A percentile compares a stretch with the other conserved stretches of the same genome.
Conservation (phyloP, 2,888 invertebrate species). For the Entomobrya multifasciata region DNA sequence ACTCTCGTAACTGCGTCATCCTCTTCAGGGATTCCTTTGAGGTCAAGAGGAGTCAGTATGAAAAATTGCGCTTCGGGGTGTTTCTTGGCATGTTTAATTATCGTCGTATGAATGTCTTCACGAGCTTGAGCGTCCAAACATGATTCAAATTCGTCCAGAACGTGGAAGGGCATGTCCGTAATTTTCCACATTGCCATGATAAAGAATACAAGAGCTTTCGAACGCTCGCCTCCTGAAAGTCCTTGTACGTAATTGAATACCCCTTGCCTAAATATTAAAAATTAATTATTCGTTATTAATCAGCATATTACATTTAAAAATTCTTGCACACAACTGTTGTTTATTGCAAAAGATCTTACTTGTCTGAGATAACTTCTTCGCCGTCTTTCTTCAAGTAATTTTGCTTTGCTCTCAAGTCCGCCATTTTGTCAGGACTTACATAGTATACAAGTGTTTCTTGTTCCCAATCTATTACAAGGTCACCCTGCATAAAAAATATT, state of each 20-base stretch:
- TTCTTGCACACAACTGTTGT: not conserved
- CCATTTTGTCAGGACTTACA: constrained; percentile 45
- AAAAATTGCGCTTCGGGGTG: constrained; percentile 46
- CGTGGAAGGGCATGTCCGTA: constrained; percentile 53
- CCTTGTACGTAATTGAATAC: constrained; percentile 32
- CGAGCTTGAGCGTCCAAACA: constrained; percentile 42
- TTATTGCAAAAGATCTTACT: constrained; percentile 38
- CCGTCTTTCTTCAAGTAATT: constrained; percentile 24
- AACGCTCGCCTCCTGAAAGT: constrained; percentile 59
- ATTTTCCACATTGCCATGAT: constrained; percentile 67
- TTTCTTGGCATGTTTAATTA: constrained; percentile 44
- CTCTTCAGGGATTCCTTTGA: not conserved
- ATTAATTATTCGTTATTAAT: not conserved
- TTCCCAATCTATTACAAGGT: constrained; percentile 53
- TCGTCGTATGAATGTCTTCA: not conserved
- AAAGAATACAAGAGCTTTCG: constrained; percentile 57
- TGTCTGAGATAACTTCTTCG: constrained; percentile 30
- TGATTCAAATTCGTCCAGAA: constrained; percentile 61
- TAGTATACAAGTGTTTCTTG: constrained; percentile 34
- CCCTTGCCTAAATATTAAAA: constrained; percentile 22
- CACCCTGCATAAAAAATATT: constrained; percentile 34
- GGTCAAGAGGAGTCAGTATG: constrained; percentile 36
- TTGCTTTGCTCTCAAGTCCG: constrained; percentile 41
- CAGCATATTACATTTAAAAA: not conserved
- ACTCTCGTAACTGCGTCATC: not conserved